Evolutionary conservation across 2,113 vertebrate genomes (phyloP), one percentile per base, ranked within the genome.

Genomic region (Anser brachyrhynchus): DNA sequence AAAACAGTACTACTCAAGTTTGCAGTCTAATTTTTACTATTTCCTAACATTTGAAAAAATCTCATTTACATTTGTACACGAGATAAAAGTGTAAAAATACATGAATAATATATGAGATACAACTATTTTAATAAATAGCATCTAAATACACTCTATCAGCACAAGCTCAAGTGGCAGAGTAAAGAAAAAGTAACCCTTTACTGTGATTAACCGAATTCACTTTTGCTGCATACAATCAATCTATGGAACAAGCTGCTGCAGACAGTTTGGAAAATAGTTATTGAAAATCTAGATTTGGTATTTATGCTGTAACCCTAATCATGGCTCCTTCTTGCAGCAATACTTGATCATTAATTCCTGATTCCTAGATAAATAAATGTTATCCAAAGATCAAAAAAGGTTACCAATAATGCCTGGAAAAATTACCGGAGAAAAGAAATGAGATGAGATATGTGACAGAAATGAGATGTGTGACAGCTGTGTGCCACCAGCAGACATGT

Each of bases 111-210:
- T 4, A 81, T 3, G 20, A 74, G 75, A 69, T 4, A 14, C 9
- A 22, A 33, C 61, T 4, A 71, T 75, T 71, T 92, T 23, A 78
- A 39, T 61, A 51, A 86, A 72, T 2, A 80, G 35, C 71, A 83
- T 72, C 93, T 51, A 69, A 95, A 69, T 7, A 35, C 26, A 51
- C 51, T 46, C 70, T 16, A 49, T 70, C 78, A 62, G 87, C 75
- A 94, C 43, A 67, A 55, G 78, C 46, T 65, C 37, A 14, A 79
- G 41, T 62, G 57, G 81, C 21, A 94, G 61, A 51, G 66, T 18
- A 37, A 78, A 71, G 26, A 54, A 29, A 64, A 61, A 29, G 54
- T 5, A 12, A 9, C 11, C 28, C 9, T 13, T 82, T 33, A 33
- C 61, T 4, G 6, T 29, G 33, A 85, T 33, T 14, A 85, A 82